Base-by-base conservation (phyloP, 1,140 invertebrate species). In the Gryon sp. region DNA sequence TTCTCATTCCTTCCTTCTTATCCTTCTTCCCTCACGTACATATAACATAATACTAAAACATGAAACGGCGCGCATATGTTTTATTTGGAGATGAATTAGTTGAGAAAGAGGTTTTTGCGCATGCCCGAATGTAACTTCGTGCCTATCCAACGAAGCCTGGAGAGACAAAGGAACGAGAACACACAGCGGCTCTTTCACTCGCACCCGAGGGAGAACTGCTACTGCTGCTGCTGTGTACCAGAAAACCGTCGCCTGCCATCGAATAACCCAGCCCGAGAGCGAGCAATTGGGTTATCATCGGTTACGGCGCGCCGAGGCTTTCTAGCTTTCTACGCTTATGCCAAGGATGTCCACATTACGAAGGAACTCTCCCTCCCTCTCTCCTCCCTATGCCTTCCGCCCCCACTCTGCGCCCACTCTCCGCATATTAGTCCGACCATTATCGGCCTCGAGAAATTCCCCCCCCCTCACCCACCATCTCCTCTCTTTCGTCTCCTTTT, bases 251-350 rank as follows among this genome's bases (percentile, higher is more conserved):
- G 43, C 38, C 46, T 69, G 63, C 52, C 62, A 55, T 72, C 65
- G 59, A 59, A 53, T 65, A 75, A 74, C 60, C 57, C 63, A 74
- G 52, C 32, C 60, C 70, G 55, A 11, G 48, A 22, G 32, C 9
- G 60, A 60, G 77, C 79, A 83, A 82, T 82, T 83, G 82, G 82
- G 82, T 83, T 83, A 83, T 81, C 75, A 82, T 78, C 70, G 75
- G 75, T 68, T 78, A 68, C 60, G 45, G 62, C 57, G 65, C 55
- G 55, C 66, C 77, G 81, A 83, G 82, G 82, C 82, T 83, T 83
- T 83, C 82, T 83, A 83, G 81, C 82, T 83, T 83, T 83, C 82
- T 83, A 82, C 77, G 80, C 80, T 83, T 83, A 82, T 81, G 80
- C 80, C 82, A 83, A 83, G 82, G 81, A 83, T 83, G 78, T 82